Base-by-base conservation (phyloP, 2,888 invertebrate species). In the Lampropteryx suffumata region DNA sequence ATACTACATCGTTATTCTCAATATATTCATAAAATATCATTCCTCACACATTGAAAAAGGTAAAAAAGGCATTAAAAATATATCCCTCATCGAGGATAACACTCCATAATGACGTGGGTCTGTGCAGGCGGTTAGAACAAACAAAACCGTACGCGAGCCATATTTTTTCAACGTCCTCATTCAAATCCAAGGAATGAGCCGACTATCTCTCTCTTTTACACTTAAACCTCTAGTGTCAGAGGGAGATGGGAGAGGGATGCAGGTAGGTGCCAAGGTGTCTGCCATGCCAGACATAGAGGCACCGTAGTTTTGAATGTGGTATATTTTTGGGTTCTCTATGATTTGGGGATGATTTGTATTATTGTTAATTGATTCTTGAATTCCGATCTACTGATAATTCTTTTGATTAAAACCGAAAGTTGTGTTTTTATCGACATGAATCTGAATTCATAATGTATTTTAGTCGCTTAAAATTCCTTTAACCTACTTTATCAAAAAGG, bases 61-160 rank as follows among this genome's bases (percentile, higher is more conserved):
- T 76, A 78, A 76, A 76, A 71, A 71, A 60, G 21, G 64, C 72
- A 76, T 82, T 80, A 84, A 86, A 88, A 88, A 88, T 87, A 82
- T 86, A 86, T 83, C 80, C 80, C 79, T 83, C 84, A 84, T 84
- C 81, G 80, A 74, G 82, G 83, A 85, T 87, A 88, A 87, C 88
- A 84, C 84, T 84, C 75, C 76, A 86, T 89, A 88, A 87, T 88
- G 89, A 88, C 82, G 77, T 81, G 86, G 88, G 87, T 85, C 84
- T 81, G 79, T 66, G 73, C 75, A 70, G 79, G 87, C 89, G 89
- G 89, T 79, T 88, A 88, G 89, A 89, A 89, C 89, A 90, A 90
- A 90, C 86, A 90, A 34, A 28, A 34, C 35, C 29, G 53, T 49
- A 59, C 56, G 63, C 62, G 61, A 64, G 68, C 72, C 72, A 67